Percentiles rank a stretch among this genome's conserved stretches.
These are phyloP conservation scores for Paguma larvata DNA, from an alignment of 2,797 vertebrate genomes.

Conservation along the genomic window DNA sequence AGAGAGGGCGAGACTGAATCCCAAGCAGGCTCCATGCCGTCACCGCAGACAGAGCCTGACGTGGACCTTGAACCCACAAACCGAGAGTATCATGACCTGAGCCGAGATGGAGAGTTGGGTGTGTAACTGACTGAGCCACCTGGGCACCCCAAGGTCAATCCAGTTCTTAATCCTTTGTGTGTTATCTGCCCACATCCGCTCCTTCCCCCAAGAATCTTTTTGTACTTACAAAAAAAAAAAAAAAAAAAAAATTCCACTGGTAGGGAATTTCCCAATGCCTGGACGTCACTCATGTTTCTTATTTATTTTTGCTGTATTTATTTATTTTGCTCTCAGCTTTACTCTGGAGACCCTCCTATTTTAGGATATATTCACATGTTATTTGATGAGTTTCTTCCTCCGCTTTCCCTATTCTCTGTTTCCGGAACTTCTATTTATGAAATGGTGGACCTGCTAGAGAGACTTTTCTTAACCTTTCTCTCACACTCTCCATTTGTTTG, in stretches of 20 bases:
- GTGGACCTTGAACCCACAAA: too few relatives aligned
- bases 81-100: too few relatives aligned
- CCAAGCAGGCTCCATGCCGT: too few relatives aligned
- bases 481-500: not conserved
- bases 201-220: not conserved
- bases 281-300: not conserved
- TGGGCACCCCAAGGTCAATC: not conserved
- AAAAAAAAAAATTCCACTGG: not conserved
- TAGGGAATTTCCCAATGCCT: not conserved
- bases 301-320: not conserved
- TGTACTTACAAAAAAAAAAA: not conserved
- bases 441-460: not conserved
- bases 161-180: not conserved
- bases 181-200: not conserved
- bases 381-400: constrained; percentile 20
- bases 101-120: too few relatives aligned
- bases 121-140: too few relatives aligned
- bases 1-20: too few relatives aligned
- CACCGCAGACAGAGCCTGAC: too few relatives aligned
- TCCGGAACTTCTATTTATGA: constrained; percentile 2
- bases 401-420: not conserved
- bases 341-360: not conserved
- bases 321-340: not conserved
- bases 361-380: not conserved
- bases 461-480: not conserved